Conservation (phyloP, 2,888 invertebrate genomes). For the Eristalinus aeneus region DNA sequence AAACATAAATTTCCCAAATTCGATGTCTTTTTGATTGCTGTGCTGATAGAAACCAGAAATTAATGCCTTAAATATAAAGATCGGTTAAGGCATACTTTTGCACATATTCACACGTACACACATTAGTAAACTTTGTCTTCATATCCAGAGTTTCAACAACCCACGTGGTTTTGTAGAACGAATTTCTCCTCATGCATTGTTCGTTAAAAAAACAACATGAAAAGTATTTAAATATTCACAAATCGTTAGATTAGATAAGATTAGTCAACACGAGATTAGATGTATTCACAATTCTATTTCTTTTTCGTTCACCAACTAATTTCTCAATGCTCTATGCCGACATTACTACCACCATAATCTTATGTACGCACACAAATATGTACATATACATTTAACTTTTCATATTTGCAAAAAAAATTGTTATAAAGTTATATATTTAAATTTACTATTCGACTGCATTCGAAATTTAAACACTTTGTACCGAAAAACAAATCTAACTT, state of each 20-base stretch:
- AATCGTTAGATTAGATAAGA: slow-evolving; percentile 9
- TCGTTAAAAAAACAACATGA: neutral
- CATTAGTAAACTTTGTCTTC: neutral
- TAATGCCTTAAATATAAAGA: no score
- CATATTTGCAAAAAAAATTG: neutral
- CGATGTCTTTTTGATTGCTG: no score
- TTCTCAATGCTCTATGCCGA: neutral
- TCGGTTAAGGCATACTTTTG: neutral
- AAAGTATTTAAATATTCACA: neutral
- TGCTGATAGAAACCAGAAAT: no score
- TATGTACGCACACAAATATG: slow-evolving; percentile 67
- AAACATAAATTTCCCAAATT: no score
- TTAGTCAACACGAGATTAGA: neutral
- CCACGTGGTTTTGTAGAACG: neutral
- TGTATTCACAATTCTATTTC: slow-evolving; percentile 60
- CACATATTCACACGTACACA: neutral
- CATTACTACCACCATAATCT: neutral
- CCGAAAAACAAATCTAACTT: neutral
- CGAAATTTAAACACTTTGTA: neutral
- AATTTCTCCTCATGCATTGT: neutral
- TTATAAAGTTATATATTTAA: neutral
- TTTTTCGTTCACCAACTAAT: slow-evolving; percentile 44
- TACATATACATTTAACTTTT: slow-evolving; percentile 46
- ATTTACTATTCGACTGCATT: neutral
- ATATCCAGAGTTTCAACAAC: neutral